These are phyloP conservation scores for Campylomormyrus numenius DNA, from an alignment of 2,113 vertebrate species.

Conservation along the genomic window DNA sequence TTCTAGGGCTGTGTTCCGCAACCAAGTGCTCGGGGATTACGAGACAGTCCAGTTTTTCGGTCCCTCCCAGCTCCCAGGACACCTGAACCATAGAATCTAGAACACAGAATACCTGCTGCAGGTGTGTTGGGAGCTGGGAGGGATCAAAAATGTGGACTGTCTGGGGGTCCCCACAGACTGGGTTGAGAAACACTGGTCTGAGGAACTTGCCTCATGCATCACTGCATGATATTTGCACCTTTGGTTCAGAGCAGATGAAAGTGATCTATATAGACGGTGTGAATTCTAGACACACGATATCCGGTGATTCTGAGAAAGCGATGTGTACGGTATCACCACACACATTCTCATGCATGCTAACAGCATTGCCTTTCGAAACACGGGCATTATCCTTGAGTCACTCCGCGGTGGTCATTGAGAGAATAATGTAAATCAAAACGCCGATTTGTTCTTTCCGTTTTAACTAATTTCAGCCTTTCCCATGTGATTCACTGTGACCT, in stretches of 20 bases:
- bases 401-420: not conserved
- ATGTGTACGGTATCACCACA: not conserved
- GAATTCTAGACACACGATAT: not conserved
- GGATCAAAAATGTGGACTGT: not conserved
- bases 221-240: not conserved
- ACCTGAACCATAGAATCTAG: not conserved
- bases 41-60: not conserved
- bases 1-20: not conserved
- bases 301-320: not conserved
- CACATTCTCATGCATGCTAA: not conserved
- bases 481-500: not conserved
- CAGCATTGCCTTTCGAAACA: not conserved
- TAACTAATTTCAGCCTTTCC: constrained; percentile 16
- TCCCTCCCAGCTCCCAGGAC: not conserved
- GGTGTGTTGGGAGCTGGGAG: not conserved
- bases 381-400: not conserved
- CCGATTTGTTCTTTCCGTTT: not conserved
- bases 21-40: not conserved
- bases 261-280: not conserved
- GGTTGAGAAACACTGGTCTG: not conserved
- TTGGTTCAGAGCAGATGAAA: not conserved
- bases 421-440: constrained; percentile 4
- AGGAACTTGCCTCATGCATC: not conserved
- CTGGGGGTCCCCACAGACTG: not conserved
- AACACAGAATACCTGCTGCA: not conserved